phyloP scores from a whole-genome alignment of 2,113 vertebrate genomes.

The Progne subis region DNA sequence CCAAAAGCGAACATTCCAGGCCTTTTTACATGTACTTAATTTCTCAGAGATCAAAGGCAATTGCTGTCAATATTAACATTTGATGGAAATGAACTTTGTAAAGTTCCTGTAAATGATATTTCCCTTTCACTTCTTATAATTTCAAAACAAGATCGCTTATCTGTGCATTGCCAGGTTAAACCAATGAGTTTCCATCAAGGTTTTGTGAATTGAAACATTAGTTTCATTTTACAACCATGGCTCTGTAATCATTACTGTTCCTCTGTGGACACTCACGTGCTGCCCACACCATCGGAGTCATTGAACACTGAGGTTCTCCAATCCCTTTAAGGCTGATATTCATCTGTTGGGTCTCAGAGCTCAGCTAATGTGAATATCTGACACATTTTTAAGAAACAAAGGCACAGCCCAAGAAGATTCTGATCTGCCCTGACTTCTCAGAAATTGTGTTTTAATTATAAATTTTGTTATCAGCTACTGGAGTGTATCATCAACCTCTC shows the following conservation, averaged over 20 bases:
- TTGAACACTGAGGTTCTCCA: not conserved
- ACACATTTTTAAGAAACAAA: not conserved
- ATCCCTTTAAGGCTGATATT: not conserved
- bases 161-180: not conserved
- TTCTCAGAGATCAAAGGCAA: not conserved
- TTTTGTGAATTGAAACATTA: not conserved
- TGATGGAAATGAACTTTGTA: not conserved
- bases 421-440: not conserved
- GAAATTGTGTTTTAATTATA: not conserved
- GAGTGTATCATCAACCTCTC: not conserved
- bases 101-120: not conserved
- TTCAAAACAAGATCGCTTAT: not conserved
- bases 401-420: not conserved
- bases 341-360: not conserved
- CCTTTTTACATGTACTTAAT: not conserved
- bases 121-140: not conserved
- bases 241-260: not conserved
- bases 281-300: not conserved
- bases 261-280: not conserved
- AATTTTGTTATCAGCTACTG: not conserved
- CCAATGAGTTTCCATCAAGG: not conserved
- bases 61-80: not conserved
- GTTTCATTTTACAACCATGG: not conserved
- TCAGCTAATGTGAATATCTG: not conserved
- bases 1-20: not conserved